phyloP scores from a whole-genome alignment of 1,140 invertebrate species.

The Trissolcus basalis region DNA sequence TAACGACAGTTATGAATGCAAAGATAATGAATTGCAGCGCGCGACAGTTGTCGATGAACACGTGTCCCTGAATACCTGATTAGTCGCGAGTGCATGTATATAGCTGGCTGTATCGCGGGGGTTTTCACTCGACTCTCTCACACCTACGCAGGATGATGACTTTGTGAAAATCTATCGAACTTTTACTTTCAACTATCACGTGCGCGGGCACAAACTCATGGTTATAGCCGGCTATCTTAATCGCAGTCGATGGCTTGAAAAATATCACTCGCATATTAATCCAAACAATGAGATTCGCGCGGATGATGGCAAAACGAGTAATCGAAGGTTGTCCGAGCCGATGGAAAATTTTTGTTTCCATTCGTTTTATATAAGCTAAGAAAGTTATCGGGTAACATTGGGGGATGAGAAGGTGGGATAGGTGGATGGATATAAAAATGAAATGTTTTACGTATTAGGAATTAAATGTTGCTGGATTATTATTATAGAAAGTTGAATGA shows the following conservation, averaged over 20 bases:
- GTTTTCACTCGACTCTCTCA: constrained; percentile 19
- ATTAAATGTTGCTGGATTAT: too few relatives aligned
- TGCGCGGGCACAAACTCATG: too few relatives aligned
- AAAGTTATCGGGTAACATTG: constrained; percentile 20
- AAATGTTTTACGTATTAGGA: too few relatives aligned
- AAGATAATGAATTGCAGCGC: constrained; percentile 42
- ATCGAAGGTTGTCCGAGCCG: too few relatives aligned
- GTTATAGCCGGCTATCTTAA: too few relatives aligned
- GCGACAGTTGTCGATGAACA: constrained; percentile 47
- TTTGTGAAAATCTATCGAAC: constrained; percentile 47
- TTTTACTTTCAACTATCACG: constrained; percentile 47
- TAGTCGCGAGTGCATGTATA: constrained; percentile 25
- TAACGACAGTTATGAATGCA: constrained; percentile 23
- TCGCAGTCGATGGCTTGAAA: too few relatives aligned
- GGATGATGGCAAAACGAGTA: too few relatives aligned
- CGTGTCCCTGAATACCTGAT: constrained; percentile 47
- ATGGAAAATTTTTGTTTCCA: too few relatives aligned
- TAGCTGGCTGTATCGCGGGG: constrained; percentile 4
- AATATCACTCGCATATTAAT: too few relatives aligned
- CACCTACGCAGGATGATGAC: constrained; percentile 52
- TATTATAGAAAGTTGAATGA: too few relatives aligned
- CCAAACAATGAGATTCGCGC: too few relatives aligned
- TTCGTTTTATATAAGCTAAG: constrained; percentile 30
- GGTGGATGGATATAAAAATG: too few relatives aligned
- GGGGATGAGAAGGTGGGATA: constrained; percentile 1